phyloP scores from a whole-genome alignment of 1,140 invertebrate genomes.

The Stenopsyche tienmushanensis region DNA sequence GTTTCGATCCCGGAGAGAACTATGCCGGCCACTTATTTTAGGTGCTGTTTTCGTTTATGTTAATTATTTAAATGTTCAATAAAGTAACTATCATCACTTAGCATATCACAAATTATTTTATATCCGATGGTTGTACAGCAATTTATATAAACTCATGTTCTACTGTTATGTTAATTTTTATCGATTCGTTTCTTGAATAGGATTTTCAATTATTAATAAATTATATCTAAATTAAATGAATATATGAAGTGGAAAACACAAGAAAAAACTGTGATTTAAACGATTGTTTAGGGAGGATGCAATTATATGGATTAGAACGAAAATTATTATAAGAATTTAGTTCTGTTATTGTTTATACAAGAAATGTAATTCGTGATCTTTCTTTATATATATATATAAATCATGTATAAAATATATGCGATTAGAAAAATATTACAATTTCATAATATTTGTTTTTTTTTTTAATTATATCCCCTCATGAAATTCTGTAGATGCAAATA shows the following conservation, averaged over 20 bases:
- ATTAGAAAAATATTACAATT: conserved; percentile 42
- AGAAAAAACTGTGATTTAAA: conserved; percentile 40
- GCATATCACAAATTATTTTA: conserved; percentile 1
- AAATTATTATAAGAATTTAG: conserved; percentile 16
- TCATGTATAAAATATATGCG: conserved; percentile 31
- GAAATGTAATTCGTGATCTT: conserved; percentile 39
- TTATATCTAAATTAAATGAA: conserved; percentile 13
- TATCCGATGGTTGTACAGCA: background rate
- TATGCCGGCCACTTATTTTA: background rate
- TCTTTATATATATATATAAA: conserved; percentile 33
- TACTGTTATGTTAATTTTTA: background rate
- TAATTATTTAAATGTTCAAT: conserved; percentile 11
- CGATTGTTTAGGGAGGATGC: conserved; percentile 40
- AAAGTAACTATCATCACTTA: background rate
- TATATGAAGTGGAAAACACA: conserved; percentile 23
- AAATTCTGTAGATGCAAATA: too few species aligned
- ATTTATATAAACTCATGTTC: background rate
- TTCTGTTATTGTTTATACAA: conserved; percentile 34
- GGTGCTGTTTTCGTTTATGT: conserved; percentile 15
- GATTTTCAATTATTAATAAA: conserved; percentile 3
- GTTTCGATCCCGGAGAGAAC: too few species aligned
- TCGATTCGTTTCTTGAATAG: conserved; percentile 8
- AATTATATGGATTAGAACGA: conserved; percentile 37
- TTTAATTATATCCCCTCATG: background rate
- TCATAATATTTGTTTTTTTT: conserved; percentile 36